Evolutionary conservation across 2,113 vertebrate genomes (phyloP), one percentile per base, ranked within the genome.

Genomic region (Nothoprocta perdicaria): DNA sequence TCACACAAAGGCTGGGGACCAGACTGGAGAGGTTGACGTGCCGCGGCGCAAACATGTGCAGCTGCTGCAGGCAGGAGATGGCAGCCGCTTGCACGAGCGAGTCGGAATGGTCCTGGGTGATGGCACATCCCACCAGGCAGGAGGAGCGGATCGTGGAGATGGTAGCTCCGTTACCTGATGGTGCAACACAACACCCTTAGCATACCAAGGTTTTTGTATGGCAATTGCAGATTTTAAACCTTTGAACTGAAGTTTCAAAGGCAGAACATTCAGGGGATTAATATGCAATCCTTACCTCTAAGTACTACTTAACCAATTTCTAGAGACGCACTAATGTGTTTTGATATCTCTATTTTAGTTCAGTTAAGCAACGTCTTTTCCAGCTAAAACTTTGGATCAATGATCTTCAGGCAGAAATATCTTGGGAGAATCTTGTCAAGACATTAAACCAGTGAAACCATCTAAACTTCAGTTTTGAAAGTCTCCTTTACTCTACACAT

Each of bases 61-160:
- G 98, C 93, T 99, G 99, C 97, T 99, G 99, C 92, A 99, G 98
- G 94, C 99, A 99, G 48, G 99, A 99, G 95, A 99, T 99, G 84
- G 99, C 99, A 40, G 99, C 99, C 52, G 99, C 99, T 95, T 99
- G 99, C 63, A 99, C 99, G 4, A 99, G 98, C 0, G 99, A 99
- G 88, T 99, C 99, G 1, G 99, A 99, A 94, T 99, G 99, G 96
- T 99, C 99, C 97, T 99, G 99, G 92, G 99, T 99, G 95, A 99
- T 99, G n/a, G 99, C 99, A 94, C 99, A 99, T 33, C 99, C 99
- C 90, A 99, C 99, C 96, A 99, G 98, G 93, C 99, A 99, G 27
- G 99, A 99, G 5, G 99, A 99, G 88, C 99, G 99, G 92, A 99
- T 99, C 48, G 99, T 99, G 41, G 99, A 99, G 97, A 99, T 99